Conservation (phyloP, 2,888 invertebrate genomes). For the Tiliacea citrago region DNA sequence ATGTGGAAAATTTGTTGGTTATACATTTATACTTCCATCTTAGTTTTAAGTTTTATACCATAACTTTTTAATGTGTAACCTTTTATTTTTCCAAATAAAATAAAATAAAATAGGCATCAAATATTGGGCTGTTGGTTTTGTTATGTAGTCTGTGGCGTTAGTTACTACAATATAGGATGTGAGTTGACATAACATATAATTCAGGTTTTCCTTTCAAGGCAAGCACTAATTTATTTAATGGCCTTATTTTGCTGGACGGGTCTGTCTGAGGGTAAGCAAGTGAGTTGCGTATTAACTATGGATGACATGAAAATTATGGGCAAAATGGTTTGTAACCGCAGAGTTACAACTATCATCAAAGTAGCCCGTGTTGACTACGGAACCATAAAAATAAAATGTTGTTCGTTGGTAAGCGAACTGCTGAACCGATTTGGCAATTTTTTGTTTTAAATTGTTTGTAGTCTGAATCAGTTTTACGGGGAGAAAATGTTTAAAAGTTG, state of each 20-base stretch:
- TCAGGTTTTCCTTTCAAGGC: slow-evolving; percentile 43
- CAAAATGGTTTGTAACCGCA: background rate
- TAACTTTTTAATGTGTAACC: no score
- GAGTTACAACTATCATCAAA: background rate
- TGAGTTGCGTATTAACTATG: background rate
- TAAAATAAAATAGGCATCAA: background rate
- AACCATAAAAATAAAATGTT: no score
- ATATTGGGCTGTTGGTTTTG: slow-evolving; percentile 18
- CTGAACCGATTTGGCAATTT: no score
- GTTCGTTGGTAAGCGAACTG: no score
- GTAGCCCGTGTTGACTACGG: no score
- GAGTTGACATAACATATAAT: slow-evolving; percentile 9
- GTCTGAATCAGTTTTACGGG: no score
- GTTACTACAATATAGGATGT: slow-evolving; percentile 9
- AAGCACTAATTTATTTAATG: slow-evolving; percentile 34
- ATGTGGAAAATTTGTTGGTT: no score
- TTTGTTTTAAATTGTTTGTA: no score
- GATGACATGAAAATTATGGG: background rate
- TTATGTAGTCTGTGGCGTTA: slow-evolving; percentile 17
- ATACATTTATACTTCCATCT: no score
- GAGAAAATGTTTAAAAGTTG: no score
- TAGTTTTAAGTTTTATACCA: no score
- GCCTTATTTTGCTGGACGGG: slow-evolving; percentile 9
- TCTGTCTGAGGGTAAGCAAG: background rate
- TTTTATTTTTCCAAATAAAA: no score